These are phyloP conservation scores for Sciaenops ocellatus DNA, from an alignment of 2,797 vertebrate genomes.

Conservation along the genomic window DNA sequence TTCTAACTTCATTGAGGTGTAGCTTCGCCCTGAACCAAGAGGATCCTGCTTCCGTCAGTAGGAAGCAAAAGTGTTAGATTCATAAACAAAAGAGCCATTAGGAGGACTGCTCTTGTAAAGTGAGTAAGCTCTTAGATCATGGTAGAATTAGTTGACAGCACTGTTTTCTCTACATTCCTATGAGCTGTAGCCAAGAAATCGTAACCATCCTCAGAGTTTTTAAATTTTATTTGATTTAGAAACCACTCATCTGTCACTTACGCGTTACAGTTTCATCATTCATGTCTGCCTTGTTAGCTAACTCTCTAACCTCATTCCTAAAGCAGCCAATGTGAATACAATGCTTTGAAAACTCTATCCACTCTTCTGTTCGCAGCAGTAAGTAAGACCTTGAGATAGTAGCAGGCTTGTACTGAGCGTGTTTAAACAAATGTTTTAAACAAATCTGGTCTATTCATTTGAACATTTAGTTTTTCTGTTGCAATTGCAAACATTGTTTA, in stretches of 20 bases:
- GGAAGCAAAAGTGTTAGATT: constrained; percentile 53
- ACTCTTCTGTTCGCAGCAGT: constrained; percentile 1
- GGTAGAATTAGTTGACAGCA: neutral
- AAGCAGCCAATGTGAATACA: constrained; percentile 8
- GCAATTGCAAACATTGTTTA: neutral
- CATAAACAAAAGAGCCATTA: constrained; percentile 43
- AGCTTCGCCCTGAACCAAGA: constrained; percentile 52
- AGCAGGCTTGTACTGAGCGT: neutral
- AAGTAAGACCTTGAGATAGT: neutral
- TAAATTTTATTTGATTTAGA: constrained; percentile 40
- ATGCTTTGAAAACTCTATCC: neutral
- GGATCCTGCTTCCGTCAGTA: constrained; percentile 44
- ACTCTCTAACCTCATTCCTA: constrained; percentile 6
- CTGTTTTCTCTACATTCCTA: constrained; percentile 21
- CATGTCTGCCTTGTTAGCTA: constrained; percentile 16
- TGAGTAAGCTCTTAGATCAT: constrained; percentile 25
- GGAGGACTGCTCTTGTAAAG: constrained; percentile 35
- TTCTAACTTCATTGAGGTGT: constrained; percentile 65
- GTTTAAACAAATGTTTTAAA: neutral
- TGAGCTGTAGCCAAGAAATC: constrained; percentile 7
- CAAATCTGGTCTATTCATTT: neutral
- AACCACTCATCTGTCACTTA: constrained; percentile 24
- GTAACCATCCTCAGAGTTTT: constrained; percentile 25
- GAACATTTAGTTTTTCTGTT: neutral
- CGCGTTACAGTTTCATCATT: constrained; percentile 29